Evolutionary conservation across 2,888 invertebrate genomes (phyloP).

Genomic region (Drosophila bunnanda): DNA sequence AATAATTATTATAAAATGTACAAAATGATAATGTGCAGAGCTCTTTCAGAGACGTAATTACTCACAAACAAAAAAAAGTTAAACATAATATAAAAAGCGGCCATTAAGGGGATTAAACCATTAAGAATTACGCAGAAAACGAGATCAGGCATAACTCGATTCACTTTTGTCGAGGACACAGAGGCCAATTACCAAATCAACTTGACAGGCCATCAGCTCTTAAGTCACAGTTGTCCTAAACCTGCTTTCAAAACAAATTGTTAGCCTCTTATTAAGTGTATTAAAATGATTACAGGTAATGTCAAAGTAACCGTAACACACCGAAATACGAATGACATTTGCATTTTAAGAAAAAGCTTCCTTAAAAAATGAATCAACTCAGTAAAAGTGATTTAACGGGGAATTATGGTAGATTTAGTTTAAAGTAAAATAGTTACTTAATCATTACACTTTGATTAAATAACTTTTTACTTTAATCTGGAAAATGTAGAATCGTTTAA

Average conservation of each 20-base stretch:
- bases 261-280: conserved; percentile 6
- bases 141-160: conserved; percentile 29
- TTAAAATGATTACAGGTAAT: conserved; percentile 8
- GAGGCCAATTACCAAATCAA: conserved; percentile 55
- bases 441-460: too few species aligned
- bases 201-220: conserved; percentile 42
- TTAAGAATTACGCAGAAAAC: conserved; percentile 38
- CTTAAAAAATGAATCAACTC: background rate
- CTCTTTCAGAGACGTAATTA: conserved; percentile 18
- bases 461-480: too few species aligned
- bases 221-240: conserved; percentile 44
- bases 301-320: background rate
- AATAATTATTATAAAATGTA: conserved; percentile 31
- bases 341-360: background rate
- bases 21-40: conserved; percentile 25
- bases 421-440: background rate
- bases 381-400: background rate
- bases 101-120: conserved; percentile 29
- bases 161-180: conserved; percentile 28
- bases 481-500: too few species aligned
- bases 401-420: background rate
- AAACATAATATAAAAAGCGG: conserved; percentile 24
- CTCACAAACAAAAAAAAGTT: conserved; percentile 10
- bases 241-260: conserved; percentile 23
- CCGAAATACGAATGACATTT: background rate